These are phyloP conservation scores for Diplolepis rosae DNA, from an alignment of 2,888 invertebrate species.

Conservation along the genomic window DNA sequence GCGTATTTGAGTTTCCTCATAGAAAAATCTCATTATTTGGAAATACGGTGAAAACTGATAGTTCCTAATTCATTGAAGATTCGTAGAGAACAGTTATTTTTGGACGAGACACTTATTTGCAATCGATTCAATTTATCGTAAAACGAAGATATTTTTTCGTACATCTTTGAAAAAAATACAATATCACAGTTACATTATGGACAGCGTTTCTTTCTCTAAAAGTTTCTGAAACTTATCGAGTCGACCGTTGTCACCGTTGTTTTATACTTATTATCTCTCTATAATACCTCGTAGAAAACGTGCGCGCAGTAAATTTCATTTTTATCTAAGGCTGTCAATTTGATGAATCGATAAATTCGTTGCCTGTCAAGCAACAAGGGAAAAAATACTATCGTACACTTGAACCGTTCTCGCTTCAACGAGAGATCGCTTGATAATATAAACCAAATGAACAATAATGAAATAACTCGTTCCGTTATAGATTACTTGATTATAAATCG, in stretches of 20 bases:
- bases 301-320: background rate
- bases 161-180: slow-evolving; percentile 51
- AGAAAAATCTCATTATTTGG: background rate
- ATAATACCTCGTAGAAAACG: background rate
- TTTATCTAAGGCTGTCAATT: background rate
- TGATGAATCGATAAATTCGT: background rate
- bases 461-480: slow-evolving; percentile 36
- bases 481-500: slow-evolving; percentile 38
- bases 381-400: background rate
- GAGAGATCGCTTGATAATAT: slow-evolving; percentile 45
- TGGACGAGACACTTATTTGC: background rate
- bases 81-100: background rate
- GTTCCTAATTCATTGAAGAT: too few species aligned
- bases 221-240: slow-evolving; percentile 39
- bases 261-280: too few species aligned
- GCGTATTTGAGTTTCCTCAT: background rate
- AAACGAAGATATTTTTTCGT: background rate
- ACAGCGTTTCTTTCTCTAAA: slow-evolving; percentile 58
- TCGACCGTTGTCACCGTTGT: slow-evolving; percentile 37
- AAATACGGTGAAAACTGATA: background rate
- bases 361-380: background rate
- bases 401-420: background rate
- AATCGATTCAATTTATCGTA: slow-evolving; percentile 22
- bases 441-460: slow-evolving; percentile 47
- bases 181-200: slow-evolving; percentile 73